Percentiles rank a stretch among this genome's conserved stretches.
Evolutionary conservation across 2,797 vertebrate genomes (phyloP).

Genomic region (Diceros bicornis): DNA sequence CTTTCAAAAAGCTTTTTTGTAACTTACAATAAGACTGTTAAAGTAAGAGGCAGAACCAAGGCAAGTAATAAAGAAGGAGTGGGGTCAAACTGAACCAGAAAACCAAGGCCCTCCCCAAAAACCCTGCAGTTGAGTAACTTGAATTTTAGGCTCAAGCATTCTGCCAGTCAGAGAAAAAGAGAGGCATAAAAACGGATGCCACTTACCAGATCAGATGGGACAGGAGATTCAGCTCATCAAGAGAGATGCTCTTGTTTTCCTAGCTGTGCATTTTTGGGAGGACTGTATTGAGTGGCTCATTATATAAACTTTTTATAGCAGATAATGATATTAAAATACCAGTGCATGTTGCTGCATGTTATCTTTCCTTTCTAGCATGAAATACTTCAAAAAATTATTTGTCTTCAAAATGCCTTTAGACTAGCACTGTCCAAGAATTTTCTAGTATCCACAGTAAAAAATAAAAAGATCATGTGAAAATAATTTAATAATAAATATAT

Average conservation of each 20-base stretch:
- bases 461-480: neutral
- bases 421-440: neutral
- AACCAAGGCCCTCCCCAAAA: neutral
- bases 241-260: neutral
- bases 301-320: neutral
- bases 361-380: neutral
- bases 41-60: neutral
- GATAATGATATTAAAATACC: constrained; percentile 13
- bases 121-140: neutral
- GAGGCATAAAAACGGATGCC: neutral
- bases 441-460: constrained; percentile 42
- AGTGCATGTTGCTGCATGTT: neutral
- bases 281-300: neutral
- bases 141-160: neutral
- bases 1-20: neutral
- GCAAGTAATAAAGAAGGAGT: neutral
- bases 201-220: neutral
- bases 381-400: neutral
- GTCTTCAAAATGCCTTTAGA: neutral
- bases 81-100: neutral
- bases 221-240: neutral
- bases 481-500: neutral
- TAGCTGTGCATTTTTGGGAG: neutral
- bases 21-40: neutral
- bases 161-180: neutral